A percentile compares a stretch with the other conserved stretches of the same genome.
phyloP scores from a whole-genome alignment of 2,888 invertebrate genomes.

The Chymomyza caudatula region DNA sequence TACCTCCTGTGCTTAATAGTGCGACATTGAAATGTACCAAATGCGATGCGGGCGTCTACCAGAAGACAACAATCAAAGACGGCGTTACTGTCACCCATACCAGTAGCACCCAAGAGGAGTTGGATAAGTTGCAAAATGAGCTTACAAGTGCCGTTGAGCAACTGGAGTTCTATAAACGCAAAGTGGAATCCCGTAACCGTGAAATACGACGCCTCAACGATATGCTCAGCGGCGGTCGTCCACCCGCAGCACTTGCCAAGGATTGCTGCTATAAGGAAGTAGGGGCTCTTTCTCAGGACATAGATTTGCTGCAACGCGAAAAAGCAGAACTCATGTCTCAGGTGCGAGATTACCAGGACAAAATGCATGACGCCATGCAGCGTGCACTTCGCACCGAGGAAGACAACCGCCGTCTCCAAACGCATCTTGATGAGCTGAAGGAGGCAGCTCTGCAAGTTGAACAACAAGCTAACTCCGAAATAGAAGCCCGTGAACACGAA shows the following conservation, averaged over 20 bases:
- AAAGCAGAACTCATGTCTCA: conserved; percentile 78
- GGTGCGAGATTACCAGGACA: conserved; percentile 71
- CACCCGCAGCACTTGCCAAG: conserved; percentile 81
- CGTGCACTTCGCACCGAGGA: conserved; percentile 86
- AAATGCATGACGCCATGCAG: conserved; percentile 87
- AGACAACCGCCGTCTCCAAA: conserved; percentile 84
- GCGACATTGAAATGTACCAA: conserved; percentile 69
- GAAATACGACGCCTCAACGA: conserved; percentile 85
- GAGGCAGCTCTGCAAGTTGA: conserved; percentile 86
- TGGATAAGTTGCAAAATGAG: conserved; percentile 77
- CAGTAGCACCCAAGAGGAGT: conserved; percentile 58
- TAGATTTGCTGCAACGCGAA: conserved; percentile 81
- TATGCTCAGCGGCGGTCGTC: conserved; percentile 85
- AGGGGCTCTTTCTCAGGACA: conserved; percentile 80
- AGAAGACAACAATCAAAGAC: conserved; percentile 53
- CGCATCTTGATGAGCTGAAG: conserved; percentile 86
- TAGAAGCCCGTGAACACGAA: conserved; percentile 80
- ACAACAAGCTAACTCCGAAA: conserved; percentile 85
- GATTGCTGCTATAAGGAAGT: conserved; percentile 83
- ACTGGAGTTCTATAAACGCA: conserved; percentile 77
- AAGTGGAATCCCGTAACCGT: conserved; percentile 80
- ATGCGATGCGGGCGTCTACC: conserved; percentile 68
- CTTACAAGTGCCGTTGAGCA: conserved; percentile 78
- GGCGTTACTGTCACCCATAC: conserved; percentile 63
- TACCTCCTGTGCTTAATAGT: conserved; percentile 52